Conservation (phyloP, 2,888 invertebrate species). For the Dinocampus coccinellae region DNA sequence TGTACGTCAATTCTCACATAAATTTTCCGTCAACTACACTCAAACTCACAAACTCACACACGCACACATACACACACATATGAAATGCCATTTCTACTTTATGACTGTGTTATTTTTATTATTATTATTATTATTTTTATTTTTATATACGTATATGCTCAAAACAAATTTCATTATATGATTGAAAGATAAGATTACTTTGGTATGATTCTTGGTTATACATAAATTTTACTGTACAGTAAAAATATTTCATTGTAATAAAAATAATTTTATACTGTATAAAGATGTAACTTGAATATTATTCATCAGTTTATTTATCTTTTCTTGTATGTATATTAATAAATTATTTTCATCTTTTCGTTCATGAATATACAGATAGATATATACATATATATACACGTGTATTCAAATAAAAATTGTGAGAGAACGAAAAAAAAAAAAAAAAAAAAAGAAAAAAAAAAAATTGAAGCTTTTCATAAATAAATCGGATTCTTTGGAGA, state of each 20-base stretch:
- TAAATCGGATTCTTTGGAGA: slow-evolving; percentile 2
- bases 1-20: neutral
- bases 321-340: too few species aligned
- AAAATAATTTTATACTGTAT: too few species aligned
- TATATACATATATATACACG: neutral
- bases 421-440: neutral
- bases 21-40: neutral
- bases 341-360: too few species aligned
- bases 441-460: too few species aligned
- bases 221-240: too few species aligned
- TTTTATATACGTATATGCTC: too few species aligned
- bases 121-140: too few species aligned
- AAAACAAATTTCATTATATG: neutral
- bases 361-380: too few species aligned
- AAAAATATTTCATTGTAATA: too few species aligned
- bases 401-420: neutral
- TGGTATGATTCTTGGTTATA: too few species aligned
- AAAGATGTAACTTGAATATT: neutral
- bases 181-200: neutral
- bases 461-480: neutral
- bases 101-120: neutral
- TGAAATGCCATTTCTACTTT: neutral
- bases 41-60: too few species aligned
- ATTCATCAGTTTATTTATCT: neutral
- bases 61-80: too few species aligned